A percentile compares a stretch with the other conserved stretches of the same genome.
Conservation (phyloP, 2,888 invertebrate species). For the Eupithecia abbreviata region DNA sequence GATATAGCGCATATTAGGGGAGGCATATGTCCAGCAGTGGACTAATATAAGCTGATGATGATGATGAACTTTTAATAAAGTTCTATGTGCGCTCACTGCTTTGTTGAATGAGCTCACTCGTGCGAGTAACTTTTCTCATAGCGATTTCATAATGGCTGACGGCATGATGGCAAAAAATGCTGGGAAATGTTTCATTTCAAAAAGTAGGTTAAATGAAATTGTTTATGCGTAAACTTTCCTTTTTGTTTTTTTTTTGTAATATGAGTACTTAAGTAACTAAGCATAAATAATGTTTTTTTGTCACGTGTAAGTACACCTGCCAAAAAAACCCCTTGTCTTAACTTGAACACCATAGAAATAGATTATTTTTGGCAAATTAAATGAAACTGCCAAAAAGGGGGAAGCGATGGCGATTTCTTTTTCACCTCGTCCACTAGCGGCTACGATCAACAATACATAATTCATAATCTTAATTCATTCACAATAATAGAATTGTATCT, state of each 20-base stretch:
- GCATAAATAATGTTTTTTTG: too few species aligned
- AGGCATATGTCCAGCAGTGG: too few species aligned
- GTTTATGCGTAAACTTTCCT: neutral
- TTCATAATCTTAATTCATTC: too few species aligned
- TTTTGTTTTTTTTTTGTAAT: neutral
- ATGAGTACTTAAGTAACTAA: neutral
- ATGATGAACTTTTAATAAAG: neutral
- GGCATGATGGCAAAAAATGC: conserved; percentile 6
- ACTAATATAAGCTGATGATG: too few species aligned
- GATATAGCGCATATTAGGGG: too few species aligned
- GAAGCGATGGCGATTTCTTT: too few species aligned
- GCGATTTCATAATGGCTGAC: conserved; percentile 2
- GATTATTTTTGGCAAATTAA: neutral
- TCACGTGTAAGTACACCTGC: too few species aligned
- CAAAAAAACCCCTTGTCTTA: neutral
- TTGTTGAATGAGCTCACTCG: neutral
- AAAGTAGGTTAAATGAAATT: neutral
- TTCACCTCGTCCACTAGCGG: too few species aligned
- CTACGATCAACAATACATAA: too few species aligned
- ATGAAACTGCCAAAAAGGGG: neutral
- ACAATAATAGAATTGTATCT: too few species aligned
- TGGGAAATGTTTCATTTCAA: neutral
- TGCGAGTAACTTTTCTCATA: conserved; percentile 14
- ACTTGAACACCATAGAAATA: neutral
- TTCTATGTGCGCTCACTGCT: neutral